phyloP scores from a whole-genome alignment of 2,888 invertebrate genomes.

The Trimorus sp. region DNA sequence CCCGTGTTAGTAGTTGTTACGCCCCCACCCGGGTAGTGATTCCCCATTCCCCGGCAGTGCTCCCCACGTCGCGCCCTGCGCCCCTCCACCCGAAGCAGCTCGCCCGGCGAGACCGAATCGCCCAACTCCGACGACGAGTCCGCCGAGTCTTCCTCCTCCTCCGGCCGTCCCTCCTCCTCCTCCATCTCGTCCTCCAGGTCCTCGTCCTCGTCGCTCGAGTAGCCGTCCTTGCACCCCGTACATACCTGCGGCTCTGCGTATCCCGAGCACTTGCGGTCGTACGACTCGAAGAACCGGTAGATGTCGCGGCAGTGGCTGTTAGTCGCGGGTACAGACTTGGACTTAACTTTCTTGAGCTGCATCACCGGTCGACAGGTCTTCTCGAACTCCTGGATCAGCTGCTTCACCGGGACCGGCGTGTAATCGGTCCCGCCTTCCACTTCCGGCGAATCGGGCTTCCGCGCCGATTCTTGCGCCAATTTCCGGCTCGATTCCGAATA shows the following conservation, averaged over 20 bases:
- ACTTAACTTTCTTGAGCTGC: slow-evolving; percentile 83
- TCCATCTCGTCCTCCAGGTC: slow-evolving; percentile 66
- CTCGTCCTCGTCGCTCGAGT: slow-evolving; percentile 62
- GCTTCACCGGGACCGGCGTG: slow-evolving; percentile 81
- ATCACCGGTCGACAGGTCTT: slow-evolving; percentile 84
- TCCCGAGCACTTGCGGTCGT: slow-evolving; percentile 15
- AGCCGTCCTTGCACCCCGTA: slow-evolving; percentile 59
- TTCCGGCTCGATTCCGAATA: too few species aligned
- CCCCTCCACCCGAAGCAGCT: slow-evolving; percentile 46
- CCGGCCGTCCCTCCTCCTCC: slow-evolving; percentile 58
- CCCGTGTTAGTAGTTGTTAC: too few species aligned
- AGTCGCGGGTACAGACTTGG: slow-evolving; percentile 73
- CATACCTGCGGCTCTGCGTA: slow-evolving; percentile 34
- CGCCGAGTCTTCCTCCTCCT: slow-evolving; percentile 65
- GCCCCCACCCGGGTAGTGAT: too few species aligned
- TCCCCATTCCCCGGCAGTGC: too few species aligned
- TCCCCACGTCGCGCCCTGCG: too few species aligned
- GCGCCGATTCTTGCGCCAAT: too few species aligned
- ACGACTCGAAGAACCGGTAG: slow-evolving; percentile 77
- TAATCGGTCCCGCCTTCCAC: slow-evolving; percentile 74
- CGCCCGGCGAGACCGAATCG: slow-evolving; percentile 25
- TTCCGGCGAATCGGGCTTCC: background rate
- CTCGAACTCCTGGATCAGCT: slow-evolving; percentile 85
- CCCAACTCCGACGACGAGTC: slow-evolving; percentile 70
- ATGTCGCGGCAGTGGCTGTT: slow-evolving; percentile 75